phyloP scores from a whole-genome alignment of 2,113 vertebrate species.

The Nycticorax nycticorax region DNA sequence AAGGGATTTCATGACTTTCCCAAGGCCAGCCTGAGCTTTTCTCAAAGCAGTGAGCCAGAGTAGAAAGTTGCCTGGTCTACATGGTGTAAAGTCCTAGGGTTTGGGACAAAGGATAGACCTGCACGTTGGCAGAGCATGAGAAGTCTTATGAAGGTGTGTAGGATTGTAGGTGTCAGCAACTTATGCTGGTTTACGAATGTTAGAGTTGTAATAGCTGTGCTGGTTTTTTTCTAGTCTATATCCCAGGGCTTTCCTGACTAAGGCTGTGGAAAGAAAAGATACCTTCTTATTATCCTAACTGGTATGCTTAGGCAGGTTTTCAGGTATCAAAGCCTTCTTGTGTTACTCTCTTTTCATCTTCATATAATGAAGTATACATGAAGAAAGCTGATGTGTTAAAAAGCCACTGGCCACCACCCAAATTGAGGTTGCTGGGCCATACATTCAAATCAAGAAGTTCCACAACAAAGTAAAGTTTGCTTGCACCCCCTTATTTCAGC shows the following conservation, averaged over 20 bases:
- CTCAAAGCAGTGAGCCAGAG: neutral
- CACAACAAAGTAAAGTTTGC: neutral
- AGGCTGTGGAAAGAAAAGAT: neutral
- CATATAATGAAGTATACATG: neutral
- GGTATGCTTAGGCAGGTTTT: neutral
- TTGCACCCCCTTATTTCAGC: neutral
- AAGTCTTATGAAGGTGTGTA: neutral
- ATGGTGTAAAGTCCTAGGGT: neutral
- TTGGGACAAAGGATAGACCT: neutral
- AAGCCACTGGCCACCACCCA: neutral
- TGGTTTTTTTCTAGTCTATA: neutral
- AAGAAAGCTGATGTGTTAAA: neutral
- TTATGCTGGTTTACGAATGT: neutral
- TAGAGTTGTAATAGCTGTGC: neutral
- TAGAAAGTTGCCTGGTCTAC: neutral
- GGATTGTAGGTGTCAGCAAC: neutral
- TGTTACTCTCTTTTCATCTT: neutral
- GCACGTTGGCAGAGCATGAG: neutral
- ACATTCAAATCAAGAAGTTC: neutral
- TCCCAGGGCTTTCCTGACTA: neutral
- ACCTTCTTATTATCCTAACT: neutral
- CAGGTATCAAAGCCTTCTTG: neutral
- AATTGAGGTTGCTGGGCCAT: neutral
- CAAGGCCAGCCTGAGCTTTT: neutral
- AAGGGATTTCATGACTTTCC: neutral